A percentile compares a stretch with the other conserved stretches of the same genome.
Conservation (phyloP, 2,113 vertebrate species). For the Pycnonotus jocosus region DNA sequence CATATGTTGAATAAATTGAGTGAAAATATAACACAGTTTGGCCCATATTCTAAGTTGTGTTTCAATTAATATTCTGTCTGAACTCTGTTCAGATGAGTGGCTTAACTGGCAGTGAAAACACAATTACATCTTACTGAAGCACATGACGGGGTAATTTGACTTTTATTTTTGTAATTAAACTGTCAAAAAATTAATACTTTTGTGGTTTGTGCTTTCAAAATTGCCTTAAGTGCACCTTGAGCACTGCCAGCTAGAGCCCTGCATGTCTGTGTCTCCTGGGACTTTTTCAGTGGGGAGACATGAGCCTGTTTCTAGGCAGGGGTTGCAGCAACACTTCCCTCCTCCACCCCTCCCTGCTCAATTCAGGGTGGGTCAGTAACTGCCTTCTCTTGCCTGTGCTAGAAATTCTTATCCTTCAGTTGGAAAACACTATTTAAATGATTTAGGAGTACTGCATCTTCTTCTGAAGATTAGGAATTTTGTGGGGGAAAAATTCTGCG, state of each 20-base stretch:
- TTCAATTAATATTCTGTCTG: neutral
- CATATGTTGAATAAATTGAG: neutral
- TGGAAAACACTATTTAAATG: neutral
- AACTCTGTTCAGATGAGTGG: neutral
- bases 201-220: neutral
- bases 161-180: neutral
- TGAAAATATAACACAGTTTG: neutral
- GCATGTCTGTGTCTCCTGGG: conserved; percentile 6
- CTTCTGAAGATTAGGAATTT: neutral
- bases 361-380: conserved; percentile 32
- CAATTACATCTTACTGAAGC: neutral
- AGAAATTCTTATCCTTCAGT: neutral
- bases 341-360: neutral
- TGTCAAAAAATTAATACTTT: neutral
- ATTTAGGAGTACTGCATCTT: neutral
- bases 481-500: neutral
- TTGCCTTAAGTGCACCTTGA: neutral
- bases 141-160: neutral
- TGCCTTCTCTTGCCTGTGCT: neutral
- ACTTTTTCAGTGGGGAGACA: neutral
- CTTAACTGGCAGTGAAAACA: neutral
- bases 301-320: neutral
- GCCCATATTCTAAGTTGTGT: neutral
- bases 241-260: neutral
- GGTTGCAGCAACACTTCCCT: conserved; percentile 12